A percentile compares a stretch with the other conserved stretches of the same genome.
These are phyloP conservation scores for Crossaster papposus DNA, from an alignment of 53 echinoderm and acorn worm genomes.

Conservation along the genomic window DNA sequence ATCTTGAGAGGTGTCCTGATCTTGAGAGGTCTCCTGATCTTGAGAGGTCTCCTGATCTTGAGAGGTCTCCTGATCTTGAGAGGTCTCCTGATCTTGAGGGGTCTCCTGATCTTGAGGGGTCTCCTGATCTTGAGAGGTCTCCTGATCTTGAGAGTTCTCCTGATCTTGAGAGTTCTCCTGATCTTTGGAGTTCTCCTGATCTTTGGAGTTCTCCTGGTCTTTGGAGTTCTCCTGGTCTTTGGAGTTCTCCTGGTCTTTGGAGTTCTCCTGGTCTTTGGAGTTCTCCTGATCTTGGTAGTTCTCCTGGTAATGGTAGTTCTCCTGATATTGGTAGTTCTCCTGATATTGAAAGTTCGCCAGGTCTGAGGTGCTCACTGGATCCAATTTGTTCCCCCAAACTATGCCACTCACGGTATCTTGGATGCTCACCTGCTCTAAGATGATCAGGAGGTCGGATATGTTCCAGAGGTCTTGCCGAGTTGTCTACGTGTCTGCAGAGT, in stretches of 20 bases:
- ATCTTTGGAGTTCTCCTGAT: not conserved
- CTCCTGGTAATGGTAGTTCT: not conserved
- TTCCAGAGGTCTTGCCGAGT: not conserved
- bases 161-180: slow-evolving; percentile 2
- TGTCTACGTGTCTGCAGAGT: slow-evolving; percentile 9
- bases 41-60: not conserved
- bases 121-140: slow-evolving; percentile 29
- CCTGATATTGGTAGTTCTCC: not conserved
- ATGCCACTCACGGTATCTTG: not conserved
- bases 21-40: not conserved
- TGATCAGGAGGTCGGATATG: slow-evolving; percentile 6
- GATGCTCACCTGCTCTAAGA: not conserved
- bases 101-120: not conserved
- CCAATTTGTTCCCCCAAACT: not conserved
- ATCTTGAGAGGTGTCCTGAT: too few relatives aligned
- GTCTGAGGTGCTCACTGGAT: not conserved
- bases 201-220: not conserved
- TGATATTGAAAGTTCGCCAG: not conserved
- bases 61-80: not conserved
- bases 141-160: not conserved
- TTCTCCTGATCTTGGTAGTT: not conserved
- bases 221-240: slow-evolving; percentile 9
- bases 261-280: not conserved
- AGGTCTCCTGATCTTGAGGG: not conserved
- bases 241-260: slow-evolving; percentile 6